Base-by-base conservation (phyloP, 2,113 vertebrate species). In the Pipa parva region DNA sequence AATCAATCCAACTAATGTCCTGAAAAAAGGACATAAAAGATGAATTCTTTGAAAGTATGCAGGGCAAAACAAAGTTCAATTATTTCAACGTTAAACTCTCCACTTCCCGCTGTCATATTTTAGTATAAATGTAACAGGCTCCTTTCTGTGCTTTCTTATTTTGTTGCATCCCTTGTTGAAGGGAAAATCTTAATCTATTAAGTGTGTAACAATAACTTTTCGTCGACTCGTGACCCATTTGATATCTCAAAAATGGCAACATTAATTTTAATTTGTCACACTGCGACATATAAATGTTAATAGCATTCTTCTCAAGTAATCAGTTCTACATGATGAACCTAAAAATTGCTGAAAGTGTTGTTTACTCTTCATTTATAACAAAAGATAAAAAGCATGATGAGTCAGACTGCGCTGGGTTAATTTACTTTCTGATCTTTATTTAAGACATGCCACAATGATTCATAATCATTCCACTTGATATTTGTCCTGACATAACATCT, bases 241-340 rank as follows among this genome's bases (percentile, higher is more conserved):
- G 77, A 80, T 86, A 85, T 76, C 75, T 85, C 78, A 77, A 88
- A 84, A 86, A 82, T 77, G 84, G 83, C 73, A 73, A 64, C 85
- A 88, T 89, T 87, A 78, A 88, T 90, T 87, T 79, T 88, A 83
- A 88, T 89, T 88, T 88, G 86, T 82, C 85, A 84, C 77, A 75
- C 81, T 83, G 83, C 71, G 78, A 79, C 73, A 75, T 79, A 77
- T 85, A 89, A 87, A 83, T 80, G 81, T 85, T 88, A 88, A 90
- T 85, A 85, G 81, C 82, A 83, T 83, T 88, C 83, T 86, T 86
- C 78, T 83, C 22, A 33, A 86, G 84, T 42, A 88, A 90, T 90
- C 88, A 86, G 86, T 90, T 89, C 86, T 83, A 85, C 83, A 81
- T 83, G 85, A 88, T 86, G 88, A 90, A 79, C 80, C 79, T 82